Evolutionary conservation across 1,140 invertebrate genomes (phyloP).

Genomic region (Aphis craccivora): DNA sequence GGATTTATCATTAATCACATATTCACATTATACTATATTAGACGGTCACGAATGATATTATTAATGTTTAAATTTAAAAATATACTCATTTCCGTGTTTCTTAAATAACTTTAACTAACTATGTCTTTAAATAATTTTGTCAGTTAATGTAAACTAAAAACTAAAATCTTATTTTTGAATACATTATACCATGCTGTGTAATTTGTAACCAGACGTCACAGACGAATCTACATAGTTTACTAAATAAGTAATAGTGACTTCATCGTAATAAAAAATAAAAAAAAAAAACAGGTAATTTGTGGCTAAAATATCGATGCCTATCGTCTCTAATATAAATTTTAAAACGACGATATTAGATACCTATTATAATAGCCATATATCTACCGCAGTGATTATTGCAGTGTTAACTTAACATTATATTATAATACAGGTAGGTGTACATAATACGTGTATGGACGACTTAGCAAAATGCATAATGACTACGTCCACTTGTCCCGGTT

Average conservation of each 20-base stretch:
- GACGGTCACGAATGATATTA: no score
- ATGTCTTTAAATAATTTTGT: no score
- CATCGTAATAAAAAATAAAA: background rate
- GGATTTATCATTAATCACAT: background rate
- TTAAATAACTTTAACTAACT: background rate
- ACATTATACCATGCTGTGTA: no score
- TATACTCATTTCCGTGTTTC: background rate
- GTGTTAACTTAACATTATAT: background rate
- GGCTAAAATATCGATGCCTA: no score
- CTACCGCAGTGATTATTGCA: background rate
- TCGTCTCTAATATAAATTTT: background rate
- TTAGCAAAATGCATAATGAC: background rate
- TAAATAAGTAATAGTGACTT: background rate
- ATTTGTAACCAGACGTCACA: no score
- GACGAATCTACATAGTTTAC: background rate
- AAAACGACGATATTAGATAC: background rate
- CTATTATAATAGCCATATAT: no score
- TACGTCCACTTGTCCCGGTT: background rate
- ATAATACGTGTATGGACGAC: background rate
- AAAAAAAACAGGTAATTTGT: background rate
- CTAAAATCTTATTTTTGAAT: background rate
- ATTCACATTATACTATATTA: no score
- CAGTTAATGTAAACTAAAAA: no score
- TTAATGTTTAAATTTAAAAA: background rate
- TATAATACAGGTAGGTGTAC: background rate